A percentile compares a stretch with the other conserved stretches of the same genome.
phyloP scores from a whole-genome alignment of 2,888 invertebrate genomes.

The Onthophagus sagittarius region DNA sequence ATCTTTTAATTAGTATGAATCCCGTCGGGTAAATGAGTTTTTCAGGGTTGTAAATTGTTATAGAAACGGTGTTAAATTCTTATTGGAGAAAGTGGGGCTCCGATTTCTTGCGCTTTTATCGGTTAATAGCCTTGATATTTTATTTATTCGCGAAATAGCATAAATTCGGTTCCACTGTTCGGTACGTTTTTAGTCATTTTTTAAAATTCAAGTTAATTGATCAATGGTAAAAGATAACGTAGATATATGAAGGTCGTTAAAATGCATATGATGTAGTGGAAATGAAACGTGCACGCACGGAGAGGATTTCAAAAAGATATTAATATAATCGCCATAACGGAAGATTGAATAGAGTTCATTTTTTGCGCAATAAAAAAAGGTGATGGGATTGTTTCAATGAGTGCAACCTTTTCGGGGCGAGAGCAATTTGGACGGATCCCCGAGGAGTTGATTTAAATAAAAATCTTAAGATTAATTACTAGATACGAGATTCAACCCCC shows the following conservation, averaged over 20 bases:
- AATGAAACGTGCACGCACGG: conserved; percentile 7
- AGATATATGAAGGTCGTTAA: conserved; percentile 11
- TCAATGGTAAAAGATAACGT: background rate
- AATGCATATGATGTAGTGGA: conserved; percentile 9
- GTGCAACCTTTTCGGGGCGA: background rate
- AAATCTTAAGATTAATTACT: conserved; percentile 11
- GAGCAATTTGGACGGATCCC: background rate
- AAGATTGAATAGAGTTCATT: conserved; percentile 8
- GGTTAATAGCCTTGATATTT: background rate
- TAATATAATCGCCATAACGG: conserved; percentile 8
- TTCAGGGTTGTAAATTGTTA: background rate
- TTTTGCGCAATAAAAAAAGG: conserved; percentile 6
- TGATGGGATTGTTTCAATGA: background rate
- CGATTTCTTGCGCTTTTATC: background rate
- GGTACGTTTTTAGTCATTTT: background rate
- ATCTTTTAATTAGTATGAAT: conserved; percentile 13
- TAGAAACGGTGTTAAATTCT: background rate
- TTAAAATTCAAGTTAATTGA: background rate
- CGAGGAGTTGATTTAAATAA: conserved; percentile 5
- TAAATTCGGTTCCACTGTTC: background rate
- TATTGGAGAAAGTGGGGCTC: background rate
- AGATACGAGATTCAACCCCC: conserved; percentile 9
- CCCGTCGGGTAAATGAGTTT: conserved; percentile 3
- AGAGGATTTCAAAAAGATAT: conserved; percentile 1
- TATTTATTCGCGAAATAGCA: background rate